These are phyloP conservation scores for Drosophila obscura DNA, from an alignment of 1,140 invertebrate genomes.

Conservation along the genomic window DNA sequence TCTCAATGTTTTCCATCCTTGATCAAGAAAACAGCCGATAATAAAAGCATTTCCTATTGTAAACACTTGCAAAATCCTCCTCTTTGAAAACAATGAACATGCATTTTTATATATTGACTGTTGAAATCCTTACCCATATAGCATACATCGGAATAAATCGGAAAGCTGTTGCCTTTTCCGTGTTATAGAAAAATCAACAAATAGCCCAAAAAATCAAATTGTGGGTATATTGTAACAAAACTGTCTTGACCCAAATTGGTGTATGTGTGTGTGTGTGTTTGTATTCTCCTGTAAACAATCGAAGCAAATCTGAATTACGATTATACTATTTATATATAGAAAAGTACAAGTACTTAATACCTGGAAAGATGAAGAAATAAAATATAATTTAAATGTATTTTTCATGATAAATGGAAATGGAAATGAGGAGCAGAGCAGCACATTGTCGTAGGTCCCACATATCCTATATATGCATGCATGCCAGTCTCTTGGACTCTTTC, in stretches of 20 bases:
- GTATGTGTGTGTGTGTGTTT: too few species aligned
- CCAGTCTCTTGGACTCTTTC: constrained; percentile 6
- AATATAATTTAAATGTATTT: constrained; percentile 13
- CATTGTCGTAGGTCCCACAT: constrained; percentile 43
- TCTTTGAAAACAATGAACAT: neutral
- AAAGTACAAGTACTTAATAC: constrained; percentile 1
- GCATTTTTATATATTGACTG: constrained; percentile 26
- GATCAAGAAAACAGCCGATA: neutral
- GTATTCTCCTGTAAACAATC: constrained; percentile 51
- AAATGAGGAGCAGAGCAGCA: constrained; percentile 1
- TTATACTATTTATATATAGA: constrained; percentile 1
- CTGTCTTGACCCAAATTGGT: constrained; percentile 53
- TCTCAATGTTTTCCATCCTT: neutral
- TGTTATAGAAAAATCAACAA: constrained; percentile 22
- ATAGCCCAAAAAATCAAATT: constrained; percentile 8
- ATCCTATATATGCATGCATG: neutral
- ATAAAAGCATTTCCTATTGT: neutral
- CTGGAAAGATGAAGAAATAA: constrained; percentile 1
- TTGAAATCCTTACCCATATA: constrained; percentile 37
- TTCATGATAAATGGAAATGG: neutral
- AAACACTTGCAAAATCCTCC: constrained; percentile 13
- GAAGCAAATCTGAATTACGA: neutral
- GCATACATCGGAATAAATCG: constrained; percentile 15
- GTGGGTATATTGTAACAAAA: constrained; percentile 36
- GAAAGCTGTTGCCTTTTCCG: constrained; percentile 1